phyloP scores from a whole-genome alignment of 2,888 invertebrate species.

The Melanostoma mellinum region DNA sequence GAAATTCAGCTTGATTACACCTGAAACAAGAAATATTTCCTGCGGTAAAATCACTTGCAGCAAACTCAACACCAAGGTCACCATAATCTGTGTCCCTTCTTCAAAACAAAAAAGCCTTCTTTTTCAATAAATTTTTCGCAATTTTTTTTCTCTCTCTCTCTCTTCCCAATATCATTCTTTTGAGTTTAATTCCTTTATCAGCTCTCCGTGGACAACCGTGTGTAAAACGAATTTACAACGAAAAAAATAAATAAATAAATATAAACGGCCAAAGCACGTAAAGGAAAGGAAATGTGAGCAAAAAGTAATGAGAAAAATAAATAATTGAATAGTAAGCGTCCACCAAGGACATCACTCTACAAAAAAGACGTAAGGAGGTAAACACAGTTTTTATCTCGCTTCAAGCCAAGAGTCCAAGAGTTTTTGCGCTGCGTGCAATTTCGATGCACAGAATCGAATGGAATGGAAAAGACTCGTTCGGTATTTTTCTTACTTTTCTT shows the following conservation, averaged over 20 bases:
- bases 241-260: neutral
- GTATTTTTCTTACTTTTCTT: conserved; percentile 1
- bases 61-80: conserved; percentile 70
- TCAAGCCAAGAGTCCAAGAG: conserved; percentile 5
- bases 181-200: conserved; percentile 24
- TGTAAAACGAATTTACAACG: neutral
- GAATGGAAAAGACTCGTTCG: neutral
- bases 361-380: conserved; percentile 1
- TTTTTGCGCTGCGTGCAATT: conserved; percentile 28
- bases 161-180: neutral
- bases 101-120: neutral
- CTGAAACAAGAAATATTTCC: conserved; percentile 60
- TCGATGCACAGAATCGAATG: conserved; percentile 23
- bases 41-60: conserved; percentile 67
- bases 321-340: conserved; percentile 69
- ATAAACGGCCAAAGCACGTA: conserved; percentile 41
- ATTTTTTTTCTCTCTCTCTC: neutral
- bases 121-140: neutral
- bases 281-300: conserved; percentile 36
- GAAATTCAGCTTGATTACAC: conserved; percentile 71
- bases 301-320: conserved; percentile 70
- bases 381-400: conserved; percentile 48
- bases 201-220: conserved; percentile 14
- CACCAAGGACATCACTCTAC: conserved; percentile 45
- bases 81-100: conserved; percentile 12